phyloP scores from a whole-genome alignment of 2,888 invertebrate species.

The Caradrina kadenii region DNA sequence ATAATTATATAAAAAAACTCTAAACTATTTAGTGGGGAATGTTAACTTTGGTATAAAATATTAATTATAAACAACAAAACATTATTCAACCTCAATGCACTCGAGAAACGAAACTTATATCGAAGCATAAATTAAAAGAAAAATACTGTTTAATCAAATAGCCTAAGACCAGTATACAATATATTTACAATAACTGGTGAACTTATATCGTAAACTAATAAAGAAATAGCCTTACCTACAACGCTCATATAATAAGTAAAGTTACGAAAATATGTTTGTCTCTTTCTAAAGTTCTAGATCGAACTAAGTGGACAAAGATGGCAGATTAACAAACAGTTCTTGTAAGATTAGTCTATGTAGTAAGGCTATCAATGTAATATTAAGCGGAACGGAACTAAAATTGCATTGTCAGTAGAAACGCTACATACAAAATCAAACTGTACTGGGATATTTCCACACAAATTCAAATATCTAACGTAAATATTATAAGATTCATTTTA shows the following conservation, averaged over 20 bases:
- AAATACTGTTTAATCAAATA: constrained; percentile 88
- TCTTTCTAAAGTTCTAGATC: constrained; percentile 37
- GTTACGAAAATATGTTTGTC: constrained; percentile 28
- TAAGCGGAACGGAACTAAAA: constrained; percentile 46
- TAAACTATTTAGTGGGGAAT: constrained; percentile 92
- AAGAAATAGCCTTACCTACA: constrained; percentile 62
- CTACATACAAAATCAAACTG: constrained; percentile 62
- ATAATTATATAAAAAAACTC: constrained; percentile 75
- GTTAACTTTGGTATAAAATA: constrained; percentile 94
- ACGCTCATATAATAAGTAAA: constrained; percentile 37
- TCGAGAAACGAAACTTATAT: constrained; percentile 86
- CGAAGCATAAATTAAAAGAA: constrained; percentile 89
- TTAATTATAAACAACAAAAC: constrained; percentile 90
- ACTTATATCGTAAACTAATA: constrained; percentile 75
- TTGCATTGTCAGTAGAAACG: constrained; percentile 58
- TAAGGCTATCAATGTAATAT: constrained; percentile 53
- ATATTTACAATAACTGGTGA: constrained; percentile 87
- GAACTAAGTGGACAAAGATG: constrained; percentile 35
- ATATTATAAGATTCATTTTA: constrained; percentile 59
- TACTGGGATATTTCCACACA: constrained; percentile 68
- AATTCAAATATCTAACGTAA: constrained; percentile 61
- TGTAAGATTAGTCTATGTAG: constrained; percentile 26
- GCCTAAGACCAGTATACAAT: constrained; percentile 82
- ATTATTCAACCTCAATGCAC: constrained; percentile 86
- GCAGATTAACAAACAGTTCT: constrained; percentile 19